Evolutionary conservation across 1,140 invertebrate species (phyloP).

Genomic region (Wasmannia auropunctata): DNA sequence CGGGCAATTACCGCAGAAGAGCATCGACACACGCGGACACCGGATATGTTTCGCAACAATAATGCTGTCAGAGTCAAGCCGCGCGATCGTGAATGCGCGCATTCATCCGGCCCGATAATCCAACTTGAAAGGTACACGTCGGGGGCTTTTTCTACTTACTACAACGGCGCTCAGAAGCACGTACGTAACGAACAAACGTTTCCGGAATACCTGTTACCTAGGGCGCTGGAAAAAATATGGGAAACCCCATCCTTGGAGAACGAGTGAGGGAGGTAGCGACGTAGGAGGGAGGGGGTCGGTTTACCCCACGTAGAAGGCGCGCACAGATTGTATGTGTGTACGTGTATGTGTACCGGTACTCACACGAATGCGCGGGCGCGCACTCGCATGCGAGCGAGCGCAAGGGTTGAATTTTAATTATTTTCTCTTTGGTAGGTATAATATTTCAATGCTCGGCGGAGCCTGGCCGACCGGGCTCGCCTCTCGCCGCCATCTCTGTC

Average conservation of each 20-base stretch:
- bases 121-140: conserved; percentile 62
- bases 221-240: conserved; percentile 83
- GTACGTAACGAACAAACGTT: conserved; percentile 82
- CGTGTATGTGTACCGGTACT: conserved; percentile 40
- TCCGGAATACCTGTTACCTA: conserved; percentile 82
- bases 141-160: conserved; percentile 72
- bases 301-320: conserved; percentile 56
- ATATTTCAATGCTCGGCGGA: conserved; percentile 84
- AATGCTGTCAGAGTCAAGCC: conserved; percentile 54
- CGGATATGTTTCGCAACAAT: conserved; percentile 45
- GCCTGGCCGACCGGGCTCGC: conserved; percentile 77
- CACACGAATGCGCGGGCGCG: conserved; percentile 47
- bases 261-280: conserved; percentile 50
- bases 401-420: conserved; percentile 86
- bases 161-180: conserved; percentile 72
- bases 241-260: conserved; percentile 79
- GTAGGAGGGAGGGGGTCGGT: conserved; percentile 57
- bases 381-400: conserved; percentile 73
- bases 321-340: conserved; percentile 31
- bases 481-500: conserved; percentile 83
- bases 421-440: conserved; percentile 85
- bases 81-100: conserved; percentile 54
- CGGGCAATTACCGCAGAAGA: conserved; percentile 36
- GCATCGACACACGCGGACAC: conserved; percentile 34
- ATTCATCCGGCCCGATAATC: conserved; percentile 58